Evolutionary conservation across 2,797 vertebrate species (phyloP).

Genomic region (Adelosebastes latens): DNA sequence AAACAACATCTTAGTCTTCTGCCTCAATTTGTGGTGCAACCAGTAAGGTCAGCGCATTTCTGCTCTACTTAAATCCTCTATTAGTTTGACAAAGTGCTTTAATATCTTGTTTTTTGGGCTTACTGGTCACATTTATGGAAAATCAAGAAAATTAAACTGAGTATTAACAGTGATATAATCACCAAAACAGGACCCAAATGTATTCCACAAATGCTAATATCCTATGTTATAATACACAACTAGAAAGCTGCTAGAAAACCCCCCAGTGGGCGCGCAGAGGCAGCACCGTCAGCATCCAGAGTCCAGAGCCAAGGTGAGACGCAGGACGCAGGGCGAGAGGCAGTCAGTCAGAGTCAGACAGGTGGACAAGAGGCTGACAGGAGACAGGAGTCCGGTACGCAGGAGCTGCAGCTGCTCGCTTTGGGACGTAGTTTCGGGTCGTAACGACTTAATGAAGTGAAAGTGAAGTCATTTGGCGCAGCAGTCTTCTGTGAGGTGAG

Average conservation of each 20-base stretch:
- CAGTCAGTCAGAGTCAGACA: slow-evolving; percentile 36
- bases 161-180: not conserved
- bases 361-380: slow-evolving; percentile 22
- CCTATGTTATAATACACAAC: not conserved
- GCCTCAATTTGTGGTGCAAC: not conserved
- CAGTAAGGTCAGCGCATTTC: not conserved
- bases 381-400: not conserved
- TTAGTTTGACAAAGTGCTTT: slow-evolving; percentile 29
- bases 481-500: slow-evolving; percentile 50
- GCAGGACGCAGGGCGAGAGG: slow-evolving; percentile 10
- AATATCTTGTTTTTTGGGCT: not conserved
- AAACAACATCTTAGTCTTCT: slow-evolving; percentile 5
- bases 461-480: not conserved
- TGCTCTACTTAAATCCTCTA: not conserved
- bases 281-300: not conserved
- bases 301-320: slow-evolving; percentile 14
- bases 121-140: not conserved
- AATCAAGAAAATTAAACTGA: slow-evolving; percentile 11
- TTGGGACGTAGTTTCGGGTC: not conserved
- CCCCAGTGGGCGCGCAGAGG: slow-evolving; percentile 37
- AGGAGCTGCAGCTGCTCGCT: not conserved
- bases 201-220: not conserved
- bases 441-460: not conserved
- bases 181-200: not conserved
- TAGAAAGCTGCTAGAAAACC: slow-evolving; percentile 15